These are phyloP conservation scores for Caenorhabditis japonica DNA, from an alignment of 2,888 invertebrate genomes.

Conservation along the genomic window DNA sequence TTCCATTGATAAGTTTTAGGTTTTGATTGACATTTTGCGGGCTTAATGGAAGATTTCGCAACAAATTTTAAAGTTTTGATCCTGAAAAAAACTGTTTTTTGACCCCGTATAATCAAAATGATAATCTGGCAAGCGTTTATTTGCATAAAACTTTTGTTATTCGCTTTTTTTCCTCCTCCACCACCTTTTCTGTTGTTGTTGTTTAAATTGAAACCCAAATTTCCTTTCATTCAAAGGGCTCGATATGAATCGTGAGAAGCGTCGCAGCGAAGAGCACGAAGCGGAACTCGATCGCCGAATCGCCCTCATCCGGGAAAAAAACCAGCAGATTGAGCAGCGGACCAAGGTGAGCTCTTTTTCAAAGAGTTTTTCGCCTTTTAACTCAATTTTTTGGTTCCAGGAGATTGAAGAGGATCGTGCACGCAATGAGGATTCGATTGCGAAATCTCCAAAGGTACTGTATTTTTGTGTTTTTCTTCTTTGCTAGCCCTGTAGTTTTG, in stretches of 20 bases:
- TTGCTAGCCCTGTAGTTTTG: no score
- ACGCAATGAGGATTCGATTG: constrained; percentile 40
- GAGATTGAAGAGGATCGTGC: constrained; percentile 65
- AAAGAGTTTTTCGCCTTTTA: neutral
- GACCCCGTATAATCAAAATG: no score
- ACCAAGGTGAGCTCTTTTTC: constrained; percentile 47
- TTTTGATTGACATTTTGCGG: no score
- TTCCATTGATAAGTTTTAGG: constrained; percentile 35
- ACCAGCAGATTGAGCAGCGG: constrained; percentile 64
- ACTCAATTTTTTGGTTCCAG: constrained; percentile 35
- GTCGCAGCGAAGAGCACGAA: constrained; percentile 62
- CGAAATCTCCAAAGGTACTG: constrained; percentile 47
- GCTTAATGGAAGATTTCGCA: constrained; percentile 27
- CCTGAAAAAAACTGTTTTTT: no score
- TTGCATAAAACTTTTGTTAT: constrained; percentile 37
- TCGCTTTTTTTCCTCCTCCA: neutral
- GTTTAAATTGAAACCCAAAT: no score
- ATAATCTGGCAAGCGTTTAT: constrained; percentile 25
- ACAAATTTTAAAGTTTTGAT: constrained; percentile 23
- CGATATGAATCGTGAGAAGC: constrained; percentile 57
- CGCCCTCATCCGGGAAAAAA: constrained; percentile 68
- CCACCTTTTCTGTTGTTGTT: neutral
- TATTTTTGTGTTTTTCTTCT: no score
- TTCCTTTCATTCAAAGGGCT: constrained; percentile 14
- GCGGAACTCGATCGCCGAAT: constrained; percentile 66